Evolutionary conservation across 2,888 invertebrate genomes (phyloP).

Genomic region (Leistus spinibarbis): DNA sequence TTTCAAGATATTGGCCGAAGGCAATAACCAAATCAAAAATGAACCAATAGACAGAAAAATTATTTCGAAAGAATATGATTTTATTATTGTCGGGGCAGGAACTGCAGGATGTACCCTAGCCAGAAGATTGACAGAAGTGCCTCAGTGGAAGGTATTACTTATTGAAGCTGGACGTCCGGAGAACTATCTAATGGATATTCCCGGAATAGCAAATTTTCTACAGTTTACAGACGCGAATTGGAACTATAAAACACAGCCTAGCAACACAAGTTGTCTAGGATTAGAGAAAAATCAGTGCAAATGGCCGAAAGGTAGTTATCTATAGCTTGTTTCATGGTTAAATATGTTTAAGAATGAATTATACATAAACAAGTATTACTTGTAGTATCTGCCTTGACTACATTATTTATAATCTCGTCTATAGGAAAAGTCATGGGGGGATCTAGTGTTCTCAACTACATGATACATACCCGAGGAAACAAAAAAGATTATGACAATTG

Average conservation of each 20-base stretch:
- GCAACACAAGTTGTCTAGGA: conserved; percentile 72
- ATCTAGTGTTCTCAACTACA: conserved; percentile 85
- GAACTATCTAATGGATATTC: conserved; percentile 76
- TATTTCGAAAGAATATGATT: conserved; percentile 69
- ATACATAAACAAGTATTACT: too few relatives aligned
- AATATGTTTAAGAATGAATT: too few relatives aligned
- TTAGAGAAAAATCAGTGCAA: conserved; percentile 76
- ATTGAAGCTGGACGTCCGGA: conserved; percentile 56
- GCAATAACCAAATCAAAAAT: conserved; percentile 58
- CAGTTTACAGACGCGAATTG: conserved; percentile 78
- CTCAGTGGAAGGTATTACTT: conserved; percentile 67
- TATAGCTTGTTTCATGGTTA: conserved; percentile 46
- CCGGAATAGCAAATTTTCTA: conserved; percentile 73
- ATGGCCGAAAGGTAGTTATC: conserved; percentile 68
- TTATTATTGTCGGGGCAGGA: conserved; percentile 79
- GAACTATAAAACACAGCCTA: conserved; percentile 81
- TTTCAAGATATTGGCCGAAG: conserved; percentile 62
- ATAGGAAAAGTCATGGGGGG: conserved; percentile 85
- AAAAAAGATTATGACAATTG: conserved; percentile 85
- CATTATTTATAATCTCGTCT: not conserved
- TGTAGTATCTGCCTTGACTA: too few relatives aligned
- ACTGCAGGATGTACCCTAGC: conserved; percentile 81
- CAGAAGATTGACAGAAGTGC: conserved; percentile 72
- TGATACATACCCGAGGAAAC: conserved; percentile 91
- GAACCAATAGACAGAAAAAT: conserved; percentile 63